Conservation (phyloP, 2,797 vertebrate genomes). For the Poliocrania exsul region DNA sequence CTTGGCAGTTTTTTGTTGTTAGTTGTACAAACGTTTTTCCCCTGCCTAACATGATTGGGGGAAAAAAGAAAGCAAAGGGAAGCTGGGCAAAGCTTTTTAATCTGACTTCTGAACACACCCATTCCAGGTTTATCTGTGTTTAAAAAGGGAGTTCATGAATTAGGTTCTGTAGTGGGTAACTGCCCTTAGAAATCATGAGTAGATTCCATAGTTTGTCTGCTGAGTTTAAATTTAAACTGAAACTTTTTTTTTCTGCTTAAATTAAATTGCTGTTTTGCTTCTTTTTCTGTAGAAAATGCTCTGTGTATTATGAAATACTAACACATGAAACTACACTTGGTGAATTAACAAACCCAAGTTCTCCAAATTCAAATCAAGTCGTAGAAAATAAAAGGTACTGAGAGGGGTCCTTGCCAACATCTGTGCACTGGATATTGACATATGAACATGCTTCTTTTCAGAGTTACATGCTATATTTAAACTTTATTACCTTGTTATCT, state of each 20-base stretch:
- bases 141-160: background rate
- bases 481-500: background rate
- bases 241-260: background rate
- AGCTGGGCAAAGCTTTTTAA: background rate
- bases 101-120: background rate
- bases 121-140: background rate
- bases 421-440: background rate
- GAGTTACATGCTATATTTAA: background rate
- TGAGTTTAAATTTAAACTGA: background rate
- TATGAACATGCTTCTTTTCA: background rate
- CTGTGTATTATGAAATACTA: background rate
- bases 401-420: background rate
- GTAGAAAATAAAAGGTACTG: background rate
- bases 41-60: background rate
- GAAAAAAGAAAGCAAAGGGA: background rate
- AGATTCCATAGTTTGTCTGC: background rate
- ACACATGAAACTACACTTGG: background rate
- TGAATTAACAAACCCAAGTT: background rate
- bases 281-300: background rate
- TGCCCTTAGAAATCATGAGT: background rate
- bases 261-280: background rate
- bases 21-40: background rate
- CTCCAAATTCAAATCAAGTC: background rate
- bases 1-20: background rate
- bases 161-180: background rate